Percentiles rank a stretch among this genome's conserved stretches.
Conservation (phyloP, 30 jellyfish, hydroid and myxozoan species). For the Turritopsis rubra region DNA sequence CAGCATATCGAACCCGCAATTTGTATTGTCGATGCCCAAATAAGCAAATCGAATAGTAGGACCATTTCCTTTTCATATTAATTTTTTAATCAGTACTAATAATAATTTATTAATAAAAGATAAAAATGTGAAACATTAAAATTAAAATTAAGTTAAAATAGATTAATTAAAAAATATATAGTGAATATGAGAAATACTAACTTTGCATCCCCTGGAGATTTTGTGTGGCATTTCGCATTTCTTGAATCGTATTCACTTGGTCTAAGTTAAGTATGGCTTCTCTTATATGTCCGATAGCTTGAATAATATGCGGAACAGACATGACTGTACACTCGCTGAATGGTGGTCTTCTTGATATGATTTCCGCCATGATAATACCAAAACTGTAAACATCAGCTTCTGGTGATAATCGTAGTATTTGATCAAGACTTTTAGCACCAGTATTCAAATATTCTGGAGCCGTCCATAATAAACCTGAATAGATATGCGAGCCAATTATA, state of each 20-base stretch:
- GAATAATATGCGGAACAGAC: slow-evolving; percentile 66
- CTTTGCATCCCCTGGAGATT: not conserved
- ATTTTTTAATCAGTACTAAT: no score
- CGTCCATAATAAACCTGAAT: slow-evolving; percentile 79
- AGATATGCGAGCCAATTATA: not conserved
- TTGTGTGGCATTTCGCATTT: not conserved
- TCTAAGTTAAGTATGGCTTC: slow-evolving; percentile 68
- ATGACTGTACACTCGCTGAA: slow-evolving; percentile 72
- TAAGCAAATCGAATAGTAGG: no score
- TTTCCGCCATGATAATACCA: slow-evolving; percentile 78
- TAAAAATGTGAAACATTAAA: no score
- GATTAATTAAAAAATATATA: no score
- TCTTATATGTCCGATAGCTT: slow-evolving; percentile 77
- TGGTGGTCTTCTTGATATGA: slow-evolving; percentile 72
- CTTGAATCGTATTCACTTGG: slow-evolving; percentile 40
- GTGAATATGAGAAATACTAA: not conserved
- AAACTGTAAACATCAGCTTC: slow-evolving; percentile 86
- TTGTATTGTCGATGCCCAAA: no score
- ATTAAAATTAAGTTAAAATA: no score
- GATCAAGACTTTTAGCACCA: slow-evolving; percentile 64
- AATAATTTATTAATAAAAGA: no score
- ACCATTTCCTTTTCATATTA: no score
- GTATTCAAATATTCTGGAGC: slow-evolving; percentile 76
- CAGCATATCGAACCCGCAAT: no score
- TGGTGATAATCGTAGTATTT: slow-evolving; percentile 27